Conservation (phyloP, 2,113 vertebrate species). For the Corydoras maculifer region DNA sequence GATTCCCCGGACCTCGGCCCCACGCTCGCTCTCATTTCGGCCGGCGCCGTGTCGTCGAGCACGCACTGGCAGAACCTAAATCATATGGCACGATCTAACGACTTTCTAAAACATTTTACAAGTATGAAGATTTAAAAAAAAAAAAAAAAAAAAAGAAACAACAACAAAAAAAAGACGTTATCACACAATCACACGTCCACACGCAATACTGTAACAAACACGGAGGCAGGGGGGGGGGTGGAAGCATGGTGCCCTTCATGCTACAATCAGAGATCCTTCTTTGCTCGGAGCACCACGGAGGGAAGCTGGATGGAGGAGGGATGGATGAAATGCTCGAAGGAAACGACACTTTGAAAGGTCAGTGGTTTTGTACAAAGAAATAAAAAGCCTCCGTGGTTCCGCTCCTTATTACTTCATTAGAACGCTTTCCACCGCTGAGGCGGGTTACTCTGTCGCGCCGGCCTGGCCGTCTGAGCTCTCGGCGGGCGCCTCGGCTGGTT, state of each 20-base stretch:
- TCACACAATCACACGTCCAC: constrained; percentile 66
- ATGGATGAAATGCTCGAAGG: not conserved
- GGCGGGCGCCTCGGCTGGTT: constrained; percentile 55
- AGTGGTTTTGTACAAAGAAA: constrained; percentile 85
- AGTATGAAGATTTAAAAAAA: constrained; percentile 47
- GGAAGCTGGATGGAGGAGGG: constrained; percentile 59
- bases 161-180: constrained; percentile 49
- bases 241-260: constrained; percentile 35
- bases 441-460: constrained; percentile 66
- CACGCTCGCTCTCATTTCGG: not conserved
- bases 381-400: constrained; percentile 65
- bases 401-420: constrained; percentile 43
- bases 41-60: constrained; percentile 14
- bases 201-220: constrained; percentile 44
- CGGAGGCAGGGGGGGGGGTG: constrained; percentile 28
- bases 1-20: not conserved
- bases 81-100: constrained; percentile 69
- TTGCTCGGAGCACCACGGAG: constrained; percentile 61
- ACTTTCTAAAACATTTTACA: constrained; percentile 51
- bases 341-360: constrained; percentile 78
- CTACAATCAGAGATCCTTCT: constrained; percentile 67
- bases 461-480: constrained; percentile 70
- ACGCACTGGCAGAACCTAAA: constrained; percentile 63
- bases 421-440: constrained; percentile 22
- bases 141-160: constrained; percentile 45